A percentile compares a stretch with the other conserved stretches of the same genome.
These are phyloP conservation scores for Gobius niger DNA, from an alignment of 2,113 vertebrate species.

Conservation along the genomic window DNA sequence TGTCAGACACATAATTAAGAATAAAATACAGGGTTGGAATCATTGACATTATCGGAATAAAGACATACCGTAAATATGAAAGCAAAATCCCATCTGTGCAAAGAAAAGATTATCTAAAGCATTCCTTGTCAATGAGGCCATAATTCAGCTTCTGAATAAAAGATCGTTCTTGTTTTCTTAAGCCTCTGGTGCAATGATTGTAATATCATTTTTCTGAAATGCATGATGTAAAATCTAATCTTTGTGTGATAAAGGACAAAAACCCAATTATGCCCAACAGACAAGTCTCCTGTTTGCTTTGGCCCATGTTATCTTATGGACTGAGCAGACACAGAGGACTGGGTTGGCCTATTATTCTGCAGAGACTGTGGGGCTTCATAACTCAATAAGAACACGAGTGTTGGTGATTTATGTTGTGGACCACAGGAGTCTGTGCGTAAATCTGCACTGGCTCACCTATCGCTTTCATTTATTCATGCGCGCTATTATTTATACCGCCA, in stretches of 20 bases:
- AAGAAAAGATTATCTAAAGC: constrained; percentile 6
- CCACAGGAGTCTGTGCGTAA: constrained; percentile 71
- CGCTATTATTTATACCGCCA: constrained; percentile 77
- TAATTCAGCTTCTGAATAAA: not conserved
- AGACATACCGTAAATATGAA: not conserved
- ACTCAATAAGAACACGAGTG: constrained; percentile 78
- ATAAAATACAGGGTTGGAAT: not conserved
- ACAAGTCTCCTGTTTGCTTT: constrained; percentile 25
- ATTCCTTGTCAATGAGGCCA: not conserved
- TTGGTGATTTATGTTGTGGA: constrained; percentile 75
- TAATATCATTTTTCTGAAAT: not conserved
- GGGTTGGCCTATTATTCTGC: constrained; percentile 73
- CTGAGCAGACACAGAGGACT: constrained; percentile 62
- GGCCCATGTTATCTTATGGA: constrained; percentile 60
- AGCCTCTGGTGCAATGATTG: not conserved
- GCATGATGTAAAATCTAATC: constrained; percentile 25
- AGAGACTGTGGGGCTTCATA: constrained; percentile 74
- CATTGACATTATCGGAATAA: no score
- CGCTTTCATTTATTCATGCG: constrained; percentile 80
- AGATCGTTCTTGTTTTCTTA: not conserved
- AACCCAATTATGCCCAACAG: constrained; percentile 34
- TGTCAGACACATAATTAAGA: not conserved
- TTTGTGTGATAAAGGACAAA: constrained; percentile 27
- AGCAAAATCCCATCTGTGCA: not conserved
- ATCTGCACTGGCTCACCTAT: constrained; percentile 79